Evolutionary conservation across 2,113 vertebrate genomes (phyloP).

Genomic region (Odocoileus virginianus): DNA sequence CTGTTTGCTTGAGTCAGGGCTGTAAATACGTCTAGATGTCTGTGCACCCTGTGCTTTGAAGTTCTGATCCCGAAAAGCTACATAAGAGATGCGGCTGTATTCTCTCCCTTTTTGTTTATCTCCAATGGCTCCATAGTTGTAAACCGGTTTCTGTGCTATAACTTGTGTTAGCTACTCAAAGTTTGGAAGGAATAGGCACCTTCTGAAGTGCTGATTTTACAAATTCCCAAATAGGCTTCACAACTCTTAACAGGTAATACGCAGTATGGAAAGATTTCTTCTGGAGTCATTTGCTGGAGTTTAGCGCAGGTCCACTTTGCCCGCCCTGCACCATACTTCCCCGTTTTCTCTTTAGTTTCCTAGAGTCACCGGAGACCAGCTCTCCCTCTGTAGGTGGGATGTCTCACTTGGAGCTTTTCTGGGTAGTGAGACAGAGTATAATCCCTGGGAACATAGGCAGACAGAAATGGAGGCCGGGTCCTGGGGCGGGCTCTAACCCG

Average conservation of each 20-base stretch:
- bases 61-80: background rate
- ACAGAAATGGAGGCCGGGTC: background rate
- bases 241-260: background rate
- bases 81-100: background rate
- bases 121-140: background rate
- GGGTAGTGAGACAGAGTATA: background rate
- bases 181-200: background rate
- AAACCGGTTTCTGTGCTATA: background rate
- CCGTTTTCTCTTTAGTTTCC: background rate
- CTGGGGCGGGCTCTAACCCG: background rate
- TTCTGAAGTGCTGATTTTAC: constrained; percentile 9
- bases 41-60: background rate
- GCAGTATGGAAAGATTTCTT: background rate
- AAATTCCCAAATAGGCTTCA: background rate
- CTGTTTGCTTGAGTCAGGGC: background rate
- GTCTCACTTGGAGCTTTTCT: background rate
- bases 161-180: background rate
- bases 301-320: background rate
- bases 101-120: background rate
- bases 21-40: background rate
- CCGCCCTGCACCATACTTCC: background rate
- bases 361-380: background rate
- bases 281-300: background rate
- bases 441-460: background rate
- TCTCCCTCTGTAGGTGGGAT: background rate